These are phyloP conservation scores for Brenthis ino DNA, from an alignment of 2,888 invertebrate species.

Conservation along the genomic window DNA sequence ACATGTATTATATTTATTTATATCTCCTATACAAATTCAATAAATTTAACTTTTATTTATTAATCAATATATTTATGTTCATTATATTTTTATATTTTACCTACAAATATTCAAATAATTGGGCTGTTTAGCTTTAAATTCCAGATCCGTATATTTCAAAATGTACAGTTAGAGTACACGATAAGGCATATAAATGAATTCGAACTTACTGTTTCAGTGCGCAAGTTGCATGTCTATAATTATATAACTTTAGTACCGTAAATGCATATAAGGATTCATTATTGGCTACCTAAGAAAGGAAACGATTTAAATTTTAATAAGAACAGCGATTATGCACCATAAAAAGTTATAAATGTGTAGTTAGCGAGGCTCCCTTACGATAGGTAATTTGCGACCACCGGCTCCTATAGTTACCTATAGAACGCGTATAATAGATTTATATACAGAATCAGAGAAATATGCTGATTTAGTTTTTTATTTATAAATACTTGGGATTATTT, in stretches of 20 bases:
- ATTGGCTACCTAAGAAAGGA: constrained; percentile 65
- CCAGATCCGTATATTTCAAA: neutral
- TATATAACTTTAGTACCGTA: constrained; percentile 43
- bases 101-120: neutral
- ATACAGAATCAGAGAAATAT: neutral
- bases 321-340: constrained; percentile 76
- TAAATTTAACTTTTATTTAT: no score
- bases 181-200: constrained; percentile 5
- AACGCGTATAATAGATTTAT: constrained; percentile 7
- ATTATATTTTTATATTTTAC: no score
- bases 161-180: constrained; percentile 7
- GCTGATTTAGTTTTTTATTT: neutral
- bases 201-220: constrained; percentile 19
- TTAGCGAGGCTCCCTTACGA: constrained; percentile 64
- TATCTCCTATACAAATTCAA: no score
- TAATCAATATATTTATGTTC: neutral
- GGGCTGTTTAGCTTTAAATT: neutral
- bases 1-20: no score
- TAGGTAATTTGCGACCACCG: constrained; percentile 49
- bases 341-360: constrained; percentile 78
- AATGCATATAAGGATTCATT: constrained; percentile 52
- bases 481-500: neutral
- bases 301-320: constrained; percentile 79
- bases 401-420: constrained; percentile 25
- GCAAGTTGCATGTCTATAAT: constrained; percentile 24